A percentile compares a stretch with the other conserved stretches of the same genome.
Conservation (phyloP, 2,113 vertebrate species). For the Microcebus ravelobensis region DNA sequence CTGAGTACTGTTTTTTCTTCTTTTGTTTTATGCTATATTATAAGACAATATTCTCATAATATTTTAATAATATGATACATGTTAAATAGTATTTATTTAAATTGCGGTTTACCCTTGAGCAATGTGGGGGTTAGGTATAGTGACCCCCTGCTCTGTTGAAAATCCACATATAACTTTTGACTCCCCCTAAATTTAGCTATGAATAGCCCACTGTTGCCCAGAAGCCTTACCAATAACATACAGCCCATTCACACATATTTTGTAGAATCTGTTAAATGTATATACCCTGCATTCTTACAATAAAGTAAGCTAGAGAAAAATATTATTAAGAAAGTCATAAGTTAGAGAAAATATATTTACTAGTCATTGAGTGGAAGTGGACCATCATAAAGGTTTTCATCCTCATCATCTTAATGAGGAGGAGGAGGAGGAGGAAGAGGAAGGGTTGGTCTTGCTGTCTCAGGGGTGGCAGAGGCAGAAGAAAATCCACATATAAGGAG, state of each 20-base stretch:
- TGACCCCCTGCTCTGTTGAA: background rate
- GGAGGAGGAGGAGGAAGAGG: background rate
- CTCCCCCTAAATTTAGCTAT: background rate
- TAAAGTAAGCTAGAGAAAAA: background rate
- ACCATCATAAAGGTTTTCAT: background rate
- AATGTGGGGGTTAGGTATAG: background rate
- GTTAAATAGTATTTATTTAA: background rate
- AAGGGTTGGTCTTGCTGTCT: background rate
- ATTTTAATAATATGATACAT: background rate
- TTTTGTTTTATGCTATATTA: slow-evolving; percentile 27
- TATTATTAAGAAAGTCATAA: background rate
- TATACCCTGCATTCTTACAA: background rate
- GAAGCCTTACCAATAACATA: background rate
- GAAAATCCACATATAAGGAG: background rate
- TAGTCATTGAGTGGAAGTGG: background rate
- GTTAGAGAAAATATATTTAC: background rate
- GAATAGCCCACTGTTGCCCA: background rate
- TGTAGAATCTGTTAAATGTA: background rate
- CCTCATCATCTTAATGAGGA: background rate
- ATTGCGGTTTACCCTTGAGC: background rate
- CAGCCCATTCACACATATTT: no score
- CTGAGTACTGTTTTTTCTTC: background rate
- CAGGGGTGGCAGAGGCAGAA: background rate
- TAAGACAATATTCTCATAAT: background rate
- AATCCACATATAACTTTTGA: background rate